Conservation (phyloP, 35 echinoderm and acorn worm genomes). For the Apostichopus japonicus region DNA sequence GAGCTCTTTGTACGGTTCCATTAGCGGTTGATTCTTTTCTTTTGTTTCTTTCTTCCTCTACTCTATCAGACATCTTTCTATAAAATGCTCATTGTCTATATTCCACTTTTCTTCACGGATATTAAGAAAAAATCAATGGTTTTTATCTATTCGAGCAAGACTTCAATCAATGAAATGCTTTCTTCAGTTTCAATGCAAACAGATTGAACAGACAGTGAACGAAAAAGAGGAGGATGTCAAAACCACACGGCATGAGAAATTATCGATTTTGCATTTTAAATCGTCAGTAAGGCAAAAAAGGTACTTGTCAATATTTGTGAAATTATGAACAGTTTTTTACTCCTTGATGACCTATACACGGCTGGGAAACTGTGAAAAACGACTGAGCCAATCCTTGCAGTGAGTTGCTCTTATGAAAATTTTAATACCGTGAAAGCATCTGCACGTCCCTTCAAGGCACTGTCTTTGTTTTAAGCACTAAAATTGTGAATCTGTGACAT, state of each 20-base stretch:
- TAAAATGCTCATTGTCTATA: too few relatives aligned
- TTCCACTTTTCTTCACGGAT: not conserved
- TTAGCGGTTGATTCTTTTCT: not conserved
- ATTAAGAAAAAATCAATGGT: not conserved
- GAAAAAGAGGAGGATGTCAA: not conserved
- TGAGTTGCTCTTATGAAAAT: too few relatives aligned
- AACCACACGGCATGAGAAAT: not conserved
- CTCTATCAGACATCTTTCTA: not conserved
- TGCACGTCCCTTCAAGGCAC: too few relatives aligned
- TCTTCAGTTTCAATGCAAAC: not conserved
- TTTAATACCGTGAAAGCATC: too few relatives aligned
- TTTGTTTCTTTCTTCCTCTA: not conserved
- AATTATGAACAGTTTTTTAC: not conserved
- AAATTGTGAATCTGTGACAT: too few relatives aligned
- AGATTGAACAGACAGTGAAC: not conserved
- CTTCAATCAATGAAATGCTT: not conserved
- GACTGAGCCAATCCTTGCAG: not conserved
- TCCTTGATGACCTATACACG: not conserved
- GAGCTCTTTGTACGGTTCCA: not conserved
- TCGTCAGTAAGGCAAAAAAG: not conserved
- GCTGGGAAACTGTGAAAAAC: not conserved
- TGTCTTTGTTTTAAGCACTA: too few relatives aligned
- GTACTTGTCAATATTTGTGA: not conserved
- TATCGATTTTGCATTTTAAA: not conserved
- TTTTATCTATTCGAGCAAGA: not conserved